Conservation (phyloP, 1,140 invertebrate species). For the Aphidius ervi region DNA sequence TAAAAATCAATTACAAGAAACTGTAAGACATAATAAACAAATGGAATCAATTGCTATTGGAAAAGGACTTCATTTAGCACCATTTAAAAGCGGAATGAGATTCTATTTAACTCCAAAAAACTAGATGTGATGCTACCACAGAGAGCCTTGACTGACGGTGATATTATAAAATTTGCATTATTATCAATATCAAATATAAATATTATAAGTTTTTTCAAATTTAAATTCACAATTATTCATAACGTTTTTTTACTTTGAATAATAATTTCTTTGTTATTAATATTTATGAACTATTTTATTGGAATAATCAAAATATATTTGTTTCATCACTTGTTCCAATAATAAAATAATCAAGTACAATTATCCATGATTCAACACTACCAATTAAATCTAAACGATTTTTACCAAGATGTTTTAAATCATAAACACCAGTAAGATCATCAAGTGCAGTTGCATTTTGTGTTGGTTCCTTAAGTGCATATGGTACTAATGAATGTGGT, state of each 20-base stretch:
- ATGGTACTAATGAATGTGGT: constrained; percentile 75
- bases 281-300: constrained; percentile 25
- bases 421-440: constrained; percentile 77
- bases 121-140: too few relatives aligned
- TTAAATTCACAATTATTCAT: constrained; percentile 23
- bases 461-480: constrained; percentile 89
- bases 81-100: too few relatives aligned
- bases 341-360: too few relatives aligned
- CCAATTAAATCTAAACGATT: constrained; percentile 32
- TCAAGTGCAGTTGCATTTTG: constrained; percentile 74
- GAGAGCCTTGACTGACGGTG: too few relatives aligned
- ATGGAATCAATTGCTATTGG: too few relatives aligned
- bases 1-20: too few relatives aligned
- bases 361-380: too few relatives aligned
- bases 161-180: too few relatives aligned
- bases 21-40: too few relatives aligned
- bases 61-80: too few relatives aligned
- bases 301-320: neutral
- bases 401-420: constrained; percentile 72
- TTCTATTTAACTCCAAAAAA: too few relatives aligned
- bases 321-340: too few relatives aligned
- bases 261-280: constrained; percentile 27
- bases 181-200: constrained; percentile 24
- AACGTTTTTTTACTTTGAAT: constrained; percentile 43
- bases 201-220: constrained; percentile 24